Base-by-base conservation (phyloP, 2,888 invertebrate genomes). In the Scaptomyza flava region DNA sequence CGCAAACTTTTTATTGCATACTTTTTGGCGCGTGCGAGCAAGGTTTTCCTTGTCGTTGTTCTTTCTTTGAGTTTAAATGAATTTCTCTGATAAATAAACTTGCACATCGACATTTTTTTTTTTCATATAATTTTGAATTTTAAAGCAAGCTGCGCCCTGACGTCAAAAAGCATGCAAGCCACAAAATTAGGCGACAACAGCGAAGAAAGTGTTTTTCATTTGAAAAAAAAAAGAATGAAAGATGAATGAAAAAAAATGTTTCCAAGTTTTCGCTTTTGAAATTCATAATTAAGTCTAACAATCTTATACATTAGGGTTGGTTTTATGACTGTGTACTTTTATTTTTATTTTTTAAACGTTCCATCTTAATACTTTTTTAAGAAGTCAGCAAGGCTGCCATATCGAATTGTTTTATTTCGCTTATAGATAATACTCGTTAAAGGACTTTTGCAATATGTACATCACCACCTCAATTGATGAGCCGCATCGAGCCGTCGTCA, bases 341-440 rank as follows among this genome's bases (percentile, higher is more conserved):
- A 12, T 12, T 17, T 72, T 71, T 20, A 31, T 63, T 61, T 72
- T 77, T 47, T 75, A 79, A 79, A 72, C 57, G 45, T 77, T 65
- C 43, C 79, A 60, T 76, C 78, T 53, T 78, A 80, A 80, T 78
- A 80, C 80, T 78, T 77, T 53, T 8, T 38, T 56, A 45, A 64
- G 61, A 50, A 53, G 61, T 72, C 74, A 68, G 50, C 77, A 59
- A 57, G 68, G 72, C 75, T 77, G 76, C 31, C 57, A 63, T 51
- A 62, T 63, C 42, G 54, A 64, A 72, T 75, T 38, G 41, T 17
- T 41, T 43, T 33, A 6, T n/a, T 41, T 62, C 68, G 51, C 81
- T 81, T 81, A 81, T 51, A 87, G 76, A 84, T 81, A 87, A 81
- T 87, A 81, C 81, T 81, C 79, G 60, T 81, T 72, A 72, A 87